Evolutionary conservation across 1,140 invertebrate genomes (phyloP).

Genomic region (Sogatella furcifera): DNA sequence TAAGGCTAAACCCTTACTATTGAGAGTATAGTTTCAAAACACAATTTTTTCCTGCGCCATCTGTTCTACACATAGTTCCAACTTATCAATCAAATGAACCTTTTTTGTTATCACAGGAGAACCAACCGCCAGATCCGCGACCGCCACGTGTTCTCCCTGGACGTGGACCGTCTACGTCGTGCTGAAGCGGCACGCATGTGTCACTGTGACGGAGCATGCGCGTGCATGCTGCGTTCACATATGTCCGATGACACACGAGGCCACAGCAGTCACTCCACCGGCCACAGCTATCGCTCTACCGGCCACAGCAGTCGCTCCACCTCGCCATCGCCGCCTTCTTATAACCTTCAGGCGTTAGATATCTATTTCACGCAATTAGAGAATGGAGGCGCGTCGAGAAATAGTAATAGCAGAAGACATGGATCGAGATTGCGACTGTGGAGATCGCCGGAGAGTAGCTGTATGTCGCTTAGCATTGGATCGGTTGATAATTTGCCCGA

Average conservation of each 20-base stretch:
- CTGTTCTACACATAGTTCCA: too few species aligned
- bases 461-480: neutral
- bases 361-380: conserved; percentile 9
- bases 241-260: too few species aligned
- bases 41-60: too few species aligned
- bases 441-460: neutral
- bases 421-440: neutral
- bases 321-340: conserved; percentile 9
- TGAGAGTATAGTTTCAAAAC: too few species aligned
- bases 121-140: too few species aligned
- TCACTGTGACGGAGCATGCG: conserved; percentile 6
- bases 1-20: too few species aligned
- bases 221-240: conserved; percentile 9
- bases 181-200: neutral
- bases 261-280: neutral
- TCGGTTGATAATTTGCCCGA: neutral
- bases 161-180: neutral
- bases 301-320: neutral
- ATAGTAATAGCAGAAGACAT: neutral
- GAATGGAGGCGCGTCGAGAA: neutral
- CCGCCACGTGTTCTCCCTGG: conserved; percentile 2
- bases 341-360: conserved; percentile 10
- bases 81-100: too few species aligned
- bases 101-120: too few species aligned
- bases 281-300: too few species aligned